A percentile compares a stretch with the other conserved stretches of the same genome.
Evolutionary conservation across 2,113 vertebrate genomes (phyloP).

Genomic region (Chamaetylas fuelleborni): DNA sequence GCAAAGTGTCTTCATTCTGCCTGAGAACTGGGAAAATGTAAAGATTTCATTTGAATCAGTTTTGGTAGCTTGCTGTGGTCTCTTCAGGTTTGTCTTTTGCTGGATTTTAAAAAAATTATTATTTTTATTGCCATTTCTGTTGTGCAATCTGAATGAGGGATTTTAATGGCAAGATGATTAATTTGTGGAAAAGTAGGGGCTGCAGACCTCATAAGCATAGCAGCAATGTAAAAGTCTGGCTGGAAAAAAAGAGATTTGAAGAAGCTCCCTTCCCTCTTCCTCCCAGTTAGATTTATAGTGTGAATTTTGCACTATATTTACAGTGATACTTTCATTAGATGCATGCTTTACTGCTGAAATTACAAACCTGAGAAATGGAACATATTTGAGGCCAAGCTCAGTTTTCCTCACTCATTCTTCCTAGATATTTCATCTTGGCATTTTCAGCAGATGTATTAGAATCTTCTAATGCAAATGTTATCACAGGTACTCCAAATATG

Average conservation of each 20-base stretch:
- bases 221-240: not conserved
- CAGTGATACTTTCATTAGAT: not conserved
- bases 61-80: not conserved
- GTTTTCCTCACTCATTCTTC: not conserved
- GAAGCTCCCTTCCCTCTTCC: fast-evolving
- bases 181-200: not conserved
- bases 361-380: not conserved
- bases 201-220: not conserved
- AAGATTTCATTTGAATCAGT: not conserved
- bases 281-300: not conserved
- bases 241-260: not conserved
- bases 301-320: not conserved
- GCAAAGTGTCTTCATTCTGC: not conserved
- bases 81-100: not conserved
- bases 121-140: not conserved
- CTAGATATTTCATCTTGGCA: not conserved
- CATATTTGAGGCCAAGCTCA: not conserved
- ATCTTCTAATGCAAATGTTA: not conserved
- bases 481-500: not conserved
- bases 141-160: not conserved
- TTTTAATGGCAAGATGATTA: slow-evolving; percentile 12
- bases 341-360: not conserved
- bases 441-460: not conserved
- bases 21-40: not conserved
- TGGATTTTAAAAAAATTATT: not conserved